Evolutionary conservation across 1,140 invertebrate genomes (phyloP).

Genomic region (Magallana angulata): DNA sequence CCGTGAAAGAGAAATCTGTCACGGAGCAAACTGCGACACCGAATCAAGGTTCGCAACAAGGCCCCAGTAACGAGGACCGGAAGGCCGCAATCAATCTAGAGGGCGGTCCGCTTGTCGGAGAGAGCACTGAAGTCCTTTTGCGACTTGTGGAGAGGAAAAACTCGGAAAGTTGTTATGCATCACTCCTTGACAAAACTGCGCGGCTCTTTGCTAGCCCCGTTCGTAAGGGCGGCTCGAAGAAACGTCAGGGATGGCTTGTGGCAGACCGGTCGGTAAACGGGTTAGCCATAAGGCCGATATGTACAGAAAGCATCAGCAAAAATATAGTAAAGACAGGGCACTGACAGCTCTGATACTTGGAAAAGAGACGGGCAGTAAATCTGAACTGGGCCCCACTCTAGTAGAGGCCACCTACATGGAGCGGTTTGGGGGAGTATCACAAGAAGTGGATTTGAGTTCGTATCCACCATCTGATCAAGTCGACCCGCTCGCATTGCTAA

Average conservation of each 20-base stretch:
- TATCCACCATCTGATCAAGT: constrained; percentile 26
- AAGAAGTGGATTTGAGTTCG: constrained; percentile 44
- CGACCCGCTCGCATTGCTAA: too few species aligned
- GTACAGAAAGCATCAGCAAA: constrained; percentile 5
- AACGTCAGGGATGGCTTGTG: not conserved
- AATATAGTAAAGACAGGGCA: not conserved
- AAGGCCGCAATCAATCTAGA: not conserved
- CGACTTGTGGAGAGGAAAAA: not conserved
- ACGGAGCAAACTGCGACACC: not conserved
- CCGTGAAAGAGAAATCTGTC: not conserved
- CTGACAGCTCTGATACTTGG: constrained; percentile 23
- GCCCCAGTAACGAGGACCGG: not conserved
- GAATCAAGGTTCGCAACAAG: not conserved
- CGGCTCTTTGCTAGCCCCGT: too few species aligned
- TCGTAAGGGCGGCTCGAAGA: not conserved
- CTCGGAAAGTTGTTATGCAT: not conserved
- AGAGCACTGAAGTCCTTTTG: not conserved
- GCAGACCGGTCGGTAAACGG: not conserved
- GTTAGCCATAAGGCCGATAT: not conserved
- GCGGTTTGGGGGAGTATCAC: constrained; percentile 42
- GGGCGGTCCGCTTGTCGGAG: not conserved
- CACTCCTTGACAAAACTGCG: not conserved
- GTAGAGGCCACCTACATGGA: constrained; percentile 15
- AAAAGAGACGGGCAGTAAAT: not conserved
- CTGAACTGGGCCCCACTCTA: not conserved